Evolutionary conservation across 1,140 invertebrate species (phyloP).

Genomic region (Venustaconcha ellipsiformis): DNA sequence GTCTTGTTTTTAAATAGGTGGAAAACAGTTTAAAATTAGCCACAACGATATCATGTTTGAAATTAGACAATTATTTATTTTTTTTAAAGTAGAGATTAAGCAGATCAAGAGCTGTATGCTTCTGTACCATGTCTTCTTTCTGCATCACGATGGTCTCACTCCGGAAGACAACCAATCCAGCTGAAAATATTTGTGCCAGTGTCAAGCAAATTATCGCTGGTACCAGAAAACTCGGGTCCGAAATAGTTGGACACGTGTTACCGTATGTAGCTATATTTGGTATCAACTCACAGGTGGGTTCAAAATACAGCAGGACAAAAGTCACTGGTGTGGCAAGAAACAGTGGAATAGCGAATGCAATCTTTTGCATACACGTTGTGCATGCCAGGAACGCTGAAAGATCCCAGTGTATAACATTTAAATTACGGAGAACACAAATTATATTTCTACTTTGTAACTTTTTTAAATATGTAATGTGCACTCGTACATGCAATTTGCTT

Average conservation of each 20-base stretch:
- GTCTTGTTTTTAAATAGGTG: no score
- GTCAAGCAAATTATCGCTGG: not conserved
- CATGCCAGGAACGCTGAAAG: constrained; percentile 38
- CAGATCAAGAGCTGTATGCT: no score
- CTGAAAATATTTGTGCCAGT: not conserved
- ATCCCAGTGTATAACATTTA: constrained; percentile 23
- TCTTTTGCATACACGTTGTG: constrained; percentile 35
- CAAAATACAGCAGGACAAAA: constrained; percentile 15
- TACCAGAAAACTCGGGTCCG: constrained; percentile 1
- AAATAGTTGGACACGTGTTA: not conserved
- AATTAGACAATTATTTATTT: no score
- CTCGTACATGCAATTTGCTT: constrained; percentile 10
- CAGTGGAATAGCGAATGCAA: constrained; percentile 35
- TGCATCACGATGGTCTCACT: constrained; percentile 17
- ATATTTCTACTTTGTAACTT: not conserved
- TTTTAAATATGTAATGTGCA: constrained; percentile 1
- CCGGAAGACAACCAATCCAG: constrained; percentile 4
- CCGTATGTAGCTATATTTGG: not conserved
- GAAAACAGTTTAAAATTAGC: no score
- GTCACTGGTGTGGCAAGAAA: constrained; percentile 29
- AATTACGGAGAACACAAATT: constrained; percentile 3
- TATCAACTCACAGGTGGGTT: constrained; percentile 7
- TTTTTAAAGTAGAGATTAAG: no score
- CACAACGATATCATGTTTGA: no score
- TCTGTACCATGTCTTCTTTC: constrained; percentile 11